Evolutionary conservation across 2,113 vertebrate species (phyloP), one percentile per base, ranked within the genome.

Genomic region (Neodontobutis hainanensis): DNA sequence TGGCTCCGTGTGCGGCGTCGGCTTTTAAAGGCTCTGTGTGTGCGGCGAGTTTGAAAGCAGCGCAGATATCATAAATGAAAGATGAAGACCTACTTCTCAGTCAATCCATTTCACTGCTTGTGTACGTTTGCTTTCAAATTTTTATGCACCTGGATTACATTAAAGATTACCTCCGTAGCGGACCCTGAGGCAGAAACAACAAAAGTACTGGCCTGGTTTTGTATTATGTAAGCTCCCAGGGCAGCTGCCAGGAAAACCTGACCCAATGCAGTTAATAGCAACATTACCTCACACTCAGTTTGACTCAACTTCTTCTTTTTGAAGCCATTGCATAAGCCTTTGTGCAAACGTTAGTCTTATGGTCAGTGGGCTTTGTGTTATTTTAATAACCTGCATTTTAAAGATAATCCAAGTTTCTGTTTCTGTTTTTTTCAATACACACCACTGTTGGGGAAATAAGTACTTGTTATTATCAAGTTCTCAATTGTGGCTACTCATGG

Each of bases 11-110:
- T n/a, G n/a, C n/a, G n/a, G 55, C 61, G 38, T 3, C 34, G 72
- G 77, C 64, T 81, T 71, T 70, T 50, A 72, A 55, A 27, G 19
- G 61, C 11, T 57, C 72, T 7, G 5, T 74, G 67, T 27, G 19
- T 27, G 47, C 48, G 48, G 48, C 27, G 47, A 15, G 4, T 72
- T 72, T 77, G 60, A 86, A 76, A 74, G 71, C 76, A 35, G 11
- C 36, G 52, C n/a, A 32, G 42, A 67, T 42, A 66, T 60, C 67
- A 75, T 81, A 11, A 82, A 85, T 78, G 8, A 84, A 70, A 78
- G 57, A 84, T 80, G 73, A 80, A 59, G 62, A 60, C 61, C 60
- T 9, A 58, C 55, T 75, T 71, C 62, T 70, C 60, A 59, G 52
- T 61, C 66, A 50, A 19, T 77, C 57, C 74, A 40, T 75, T 68